These are phyloP conservation scores for Melanerpes formicivorus DNA, from an alignment of 2,113 vertebrate species.

Conservation along the genomic window DNA sequence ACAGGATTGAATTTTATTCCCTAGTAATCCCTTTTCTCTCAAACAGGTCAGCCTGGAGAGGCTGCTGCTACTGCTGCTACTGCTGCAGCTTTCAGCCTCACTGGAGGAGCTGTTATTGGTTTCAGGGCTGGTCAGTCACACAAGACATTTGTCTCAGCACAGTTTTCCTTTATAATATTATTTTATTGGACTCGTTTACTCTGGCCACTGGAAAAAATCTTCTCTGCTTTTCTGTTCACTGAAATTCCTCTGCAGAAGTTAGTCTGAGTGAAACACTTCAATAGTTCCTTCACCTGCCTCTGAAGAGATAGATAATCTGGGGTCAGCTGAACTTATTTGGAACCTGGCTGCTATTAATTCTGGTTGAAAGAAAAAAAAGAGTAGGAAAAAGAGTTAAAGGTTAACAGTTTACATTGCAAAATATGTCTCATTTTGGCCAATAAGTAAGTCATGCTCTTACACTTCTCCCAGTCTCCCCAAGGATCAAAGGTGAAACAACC, in stretches of 20 bases:
- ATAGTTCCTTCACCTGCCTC: background rate
- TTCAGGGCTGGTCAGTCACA: background rate
- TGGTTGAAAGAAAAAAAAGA: background rate
- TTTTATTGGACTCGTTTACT: background rate
- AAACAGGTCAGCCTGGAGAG: background rate
- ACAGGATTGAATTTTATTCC: constrained; percentile 39
- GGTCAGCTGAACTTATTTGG: background rate
- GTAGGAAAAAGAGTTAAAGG: background rate
- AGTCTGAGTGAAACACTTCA: background rate
- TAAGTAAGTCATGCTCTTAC: background rate
- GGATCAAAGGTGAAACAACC: background rate
- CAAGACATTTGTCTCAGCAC: background rate
- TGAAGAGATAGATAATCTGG: background rate
- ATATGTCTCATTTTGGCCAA: background rate
- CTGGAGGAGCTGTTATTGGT: background rate
- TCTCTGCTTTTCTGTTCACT: background rate
- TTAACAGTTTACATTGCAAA: background rate
- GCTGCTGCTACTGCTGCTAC: background rate
- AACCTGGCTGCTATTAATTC: background rate
- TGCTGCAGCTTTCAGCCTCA: background rate
- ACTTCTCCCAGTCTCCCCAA: background rate
- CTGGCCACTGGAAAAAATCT: background rate
- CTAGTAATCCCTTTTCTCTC: constrained; percentile 40
- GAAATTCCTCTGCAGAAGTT: background rate
- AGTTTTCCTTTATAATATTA: constrained; percentile 4